Base-by-base conservation (phyloP, 2,113 vertebrate genomes). In the Sorex araneus region DNA sequence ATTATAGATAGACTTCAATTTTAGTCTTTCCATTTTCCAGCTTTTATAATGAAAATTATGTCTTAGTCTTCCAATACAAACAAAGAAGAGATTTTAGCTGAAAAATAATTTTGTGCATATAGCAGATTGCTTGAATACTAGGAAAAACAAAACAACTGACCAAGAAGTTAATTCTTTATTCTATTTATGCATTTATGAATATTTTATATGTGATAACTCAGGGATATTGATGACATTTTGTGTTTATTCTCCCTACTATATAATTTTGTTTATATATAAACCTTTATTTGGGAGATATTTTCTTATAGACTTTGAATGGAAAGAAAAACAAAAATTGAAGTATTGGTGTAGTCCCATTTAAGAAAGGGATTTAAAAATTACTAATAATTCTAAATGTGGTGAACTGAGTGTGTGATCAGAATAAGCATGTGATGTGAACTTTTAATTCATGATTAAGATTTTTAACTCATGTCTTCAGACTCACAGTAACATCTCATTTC, bases 1-100 rank as follows among this genome's bases (percentile, higher is more conserved):
- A 93, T 60, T 69, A 93, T 60, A 28, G 87, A 85, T 70, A 73
- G 9, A 3, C 92, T 96, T 90, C 15, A 67, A 0, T 90, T 95
- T 94, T 89, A 90, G 28, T 34, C 3, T 86, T 95, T 0, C 0
- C 8, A 57, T 80, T 95, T 32, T 9, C 7, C 7, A 93, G 0
- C 5, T 95, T 74, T 45, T 95, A 47, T 84, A 94, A 95, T 86
- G 43, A 25, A 86, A 94, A 94, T 91, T 28, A 84, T 69, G 1
- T 67, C 30, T 92, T 96, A 96, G 63, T 93, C 95, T 89, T 93
- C 50, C 60, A 90, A 92, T 71, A 25, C 92, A 16, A 96, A 93
- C 45, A 92, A 91, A 94, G 3, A 74, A 93, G 91, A 3, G n/a
- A 8, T 57, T 84, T 94, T 19, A 95, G 28, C 3, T 89, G 12